Evolutionary conservation across 2,797 vertebrate species (phyloP).

Genomic region (Streptopelia turtur): DNA sequence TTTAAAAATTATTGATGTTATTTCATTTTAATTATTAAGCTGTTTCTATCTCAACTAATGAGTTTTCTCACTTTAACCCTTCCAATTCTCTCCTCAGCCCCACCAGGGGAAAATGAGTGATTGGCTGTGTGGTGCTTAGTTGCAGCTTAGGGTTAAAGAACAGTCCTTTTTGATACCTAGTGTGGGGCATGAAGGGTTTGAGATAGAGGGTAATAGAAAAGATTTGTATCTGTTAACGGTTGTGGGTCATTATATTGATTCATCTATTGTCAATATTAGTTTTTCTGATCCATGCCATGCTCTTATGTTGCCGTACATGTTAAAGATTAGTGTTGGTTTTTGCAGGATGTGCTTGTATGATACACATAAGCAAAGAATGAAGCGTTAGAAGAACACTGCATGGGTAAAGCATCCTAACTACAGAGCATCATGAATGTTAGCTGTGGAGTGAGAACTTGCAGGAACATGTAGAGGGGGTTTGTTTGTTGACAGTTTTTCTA

Average conservation of each 20-base stretch:
- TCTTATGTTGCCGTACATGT: background rate
- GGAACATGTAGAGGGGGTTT: rapidly evolving
- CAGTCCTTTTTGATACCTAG: background rate
- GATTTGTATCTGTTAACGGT: background rate
- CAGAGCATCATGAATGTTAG: background rate
- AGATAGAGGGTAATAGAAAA: background rate
- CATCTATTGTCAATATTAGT: background rate
- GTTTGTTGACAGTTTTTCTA: background rate
- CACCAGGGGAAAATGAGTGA: no score
- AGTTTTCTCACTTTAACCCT: no score
- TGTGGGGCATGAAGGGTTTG: no score
- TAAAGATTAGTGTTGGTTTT: background rate
- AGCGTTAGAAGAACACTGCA: rapidly evolving
- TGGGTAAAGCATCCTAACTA: background rate
- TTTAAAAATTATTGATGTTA: no score
- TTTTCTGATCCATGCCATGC: no score
- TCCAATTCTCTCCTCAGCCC: no score
- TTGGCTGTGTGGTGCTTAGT: no score
- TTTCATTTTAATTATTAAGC: no score
- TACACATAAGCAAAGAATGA: background rate
- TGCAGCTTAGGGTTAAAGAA: background rate
- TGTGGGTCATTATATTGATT: background rate
- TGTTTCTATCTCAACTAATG: no score
- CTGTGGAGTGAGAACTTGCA: background rate
- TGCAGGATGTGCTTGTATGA: background rate